Base-by-base conservation (phyloP, 2,113 vertebrate genomes). In the Tichodroma muraria region DNA sequence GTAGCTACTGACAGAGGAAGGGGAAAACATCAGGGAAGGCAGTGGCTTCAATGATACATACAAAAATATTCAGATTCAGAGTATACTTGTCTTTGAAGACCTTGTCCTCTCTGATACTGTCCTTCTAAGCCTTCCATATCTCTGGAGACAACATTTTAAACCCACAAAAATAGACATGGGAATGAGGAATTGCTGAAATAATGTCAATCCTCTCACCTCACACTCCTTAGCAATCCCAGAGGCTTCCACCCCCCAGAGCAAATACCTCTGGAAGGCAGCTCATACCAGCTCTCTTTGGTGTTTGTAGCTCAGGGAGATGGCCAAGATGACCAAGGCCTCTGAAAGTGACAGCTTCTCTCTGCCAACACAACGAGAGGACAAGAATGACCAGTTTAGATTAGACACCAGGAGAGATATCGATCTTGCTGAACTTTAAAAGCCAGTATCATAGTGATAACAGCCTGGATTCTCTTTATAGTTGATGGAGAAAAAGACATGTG, bases 341-440 rank as follows among this genome's bases (percentile, higher is more conserved):
- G 56, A 19, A 88, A 90, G 38, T 12, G 16, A 49, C 30, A 40
- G 13, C n/a, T 88, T 61, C 42, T 80, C 44, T 76, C 85, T 77
- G 33, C 57, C 44, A 78, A 18, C 16, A 17, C 1, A 3, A 37
- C 0, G 0, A 60, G 33, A 15, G 33, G 89, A 84, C 0, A 10
- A 80, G 42, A 83, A 77, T 2, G 3, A 60, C 56, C 52, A 23
- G 35, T 38, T 91, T 54, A 85, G 60, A 89, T 59, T 38, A 71
- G 60, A n/a, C 27, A 69, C 8, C 6, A 23, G 37, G 81, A 54
- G 57, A 85, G 33, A 88, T 15, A 73, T 42, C 23, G 9, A 63
- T 70, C 68, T 90, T 3, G 11, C 42, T 4, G 0, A 70, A 54
- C 25, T 93, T 96, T 59, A 90, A 77, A 88, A 85, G 23, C 71